Conservation (phyloP, 2,113 vertebrate genomes). For the Chascanopsetta lugubris region DNA sequence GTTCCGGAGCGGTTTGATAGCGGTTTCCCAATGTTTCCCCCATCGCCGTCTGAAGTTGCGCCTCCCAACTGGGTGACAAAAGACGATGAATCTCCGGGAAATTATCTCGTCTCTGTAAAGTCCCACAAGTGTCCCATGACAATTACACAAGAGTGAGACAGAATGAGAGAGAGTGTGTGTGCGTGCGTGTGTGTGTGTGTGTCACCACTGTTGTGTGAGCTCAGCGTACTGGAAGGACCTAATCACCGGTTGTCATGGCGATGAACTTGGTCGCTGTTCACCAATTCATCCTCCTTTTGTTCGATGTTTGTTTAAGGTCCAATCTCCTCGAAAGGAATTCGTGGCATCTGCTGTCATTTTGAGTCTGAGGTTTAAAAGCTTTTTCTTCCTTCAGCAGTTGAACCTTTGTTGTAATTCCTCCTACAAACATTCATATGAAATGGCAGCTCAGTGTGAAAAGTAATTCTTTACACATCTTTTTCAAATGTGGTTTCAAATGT, state of each 20-base stretch:
- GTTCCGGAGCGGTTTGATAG: too few species aligned
- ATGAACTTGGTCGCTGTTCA: slow-evolving; percentile 69
- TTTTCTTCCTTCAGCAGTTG: slow-evolving; percentile 3
- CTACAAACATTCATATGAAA: background rate
- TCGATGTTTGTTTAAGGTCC: slow-evolving; percentile 57
- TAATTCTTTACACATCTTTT: background rate
- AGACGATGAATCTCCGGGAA: background rate
- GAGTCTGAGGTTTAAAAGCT: slow-evolving; percentile 27
- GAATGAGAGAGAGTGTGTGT: background rate
- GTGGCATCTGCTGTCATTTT: slow-evolving; percentile 38
- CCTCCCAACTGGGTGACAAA: too few species aligned
- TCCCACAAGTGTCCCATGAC: background rate
- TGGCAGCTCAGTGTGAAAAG: background rate
- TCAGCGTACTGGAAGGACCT: slow-evolving; percentile 72
- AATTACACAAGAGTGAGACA: background rate
- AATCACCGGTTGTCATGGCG: slow-evolving; percentile 74
- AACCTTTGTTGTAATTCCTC: background rate
- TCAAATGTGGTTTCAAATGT: too few species aligned
- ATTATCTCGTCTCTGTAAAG: too few species aligned
- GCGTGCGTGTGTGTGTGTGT: background rate
- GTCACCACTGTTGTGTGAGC: slow-evolving; percentile 61
- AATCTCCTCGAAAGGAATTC: slow-evolving; percentile 64
- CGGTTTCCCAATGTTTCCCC: too few species aligned
- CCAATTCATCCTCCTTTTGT: slow-evolving; percentile 71
- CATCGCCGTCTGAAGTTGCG: too few species aligned